These are phyloP conservation scores for Phorcus lineatus DNA, from an alignment of 2,888 invertebrate genomes.

Conservation along the genomic window DNA sequence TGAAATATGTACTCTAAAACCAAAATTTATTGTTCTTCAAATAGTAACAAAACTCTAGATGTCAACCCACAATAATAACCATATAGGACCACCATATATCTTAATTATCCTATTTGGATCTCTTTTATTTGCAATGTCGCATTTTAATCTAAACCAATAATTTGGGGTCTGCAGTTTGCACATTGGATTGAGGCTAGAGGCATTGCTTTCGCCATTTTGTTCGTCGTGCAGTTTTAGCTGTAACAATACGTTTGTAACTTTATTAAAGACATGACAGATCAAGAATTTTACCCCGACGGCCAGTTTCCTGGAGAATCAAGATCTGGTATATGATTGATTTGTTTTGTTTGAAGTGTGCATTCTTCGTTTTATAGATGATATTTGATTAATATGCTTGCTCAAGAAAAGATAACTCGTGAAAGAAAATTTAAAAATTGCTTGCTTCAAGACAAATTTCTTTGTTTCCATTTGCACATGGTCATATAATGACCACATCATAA, in stretches of 20 bases:
- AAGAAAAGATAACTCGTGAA: too few species aligned
- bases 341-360: not conserved
- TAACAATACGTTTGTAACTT: not conserved
- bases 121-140: too few species aligned
- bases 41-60: not conserved
- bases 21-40: not conserved
- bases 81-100: too few species aligned
- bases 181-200: not conserved
- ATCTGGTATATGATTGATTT: not conserved
- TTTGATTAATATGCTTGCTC: too few species aligned
- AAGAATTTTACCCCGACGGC: slow-evolving; percentile 2
- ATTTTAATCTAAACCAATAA: too few species aligned
- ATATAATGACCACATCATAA: too few species aligned
- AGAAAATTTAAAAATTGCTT: too few species aligned
- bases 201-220: slow-evolving; percentile 3
- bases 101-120: too few species aligned
- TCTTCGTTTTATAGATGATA: too few species aligned
- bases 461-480: too few species aligned
- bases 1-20: not conserved
- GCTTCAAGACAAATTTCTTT: too few species aligned
- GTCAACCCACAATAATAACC: not conserved
- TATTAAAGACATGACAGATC: not conserved
- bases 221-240: not conserved
- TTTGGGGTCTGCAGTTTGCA: not conserved
- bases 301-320: slow-evolving; percentile 16